Percentiles rank a stretch among this genome's conserved stretches.
These are phyloP conservation scores for Acrocera orbiculus DNA, from an alignment of 2,888 invertebrate species.

Conservation along the genomic window DNA sequence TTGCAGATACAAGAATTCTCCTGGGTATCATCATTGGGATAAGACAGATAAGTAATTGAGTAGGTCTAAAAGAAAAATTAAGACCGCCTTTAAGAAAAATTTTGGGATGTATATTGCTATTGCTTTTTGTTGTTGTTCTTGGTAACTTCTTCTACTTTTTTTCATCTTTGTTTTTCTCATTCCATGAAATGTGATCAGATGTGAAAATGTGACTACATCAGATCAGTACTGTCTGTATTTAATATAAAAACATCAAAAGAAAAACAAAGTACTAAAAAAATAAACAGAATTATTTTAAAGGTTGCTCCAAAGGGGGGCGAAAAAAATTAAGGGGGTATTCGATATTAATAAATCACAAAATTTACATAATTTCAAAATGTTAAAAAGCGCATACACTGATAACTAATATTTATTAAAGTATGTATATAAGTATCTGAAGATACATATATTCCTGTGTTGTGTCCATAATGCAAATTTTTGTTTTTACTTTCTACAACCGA, in stretches of 20 bases:
- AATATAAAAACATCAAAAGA: not conserved
- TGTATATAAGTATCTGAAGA: not conserved
- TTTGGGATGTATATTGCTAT: constrained; percentile 3
- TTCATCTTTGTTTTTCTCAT: not conserved
- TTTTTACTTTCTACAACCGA: not conserved
- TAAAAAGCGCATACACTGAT: constrained; percentile 3
- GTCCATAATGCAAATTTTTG: not conserved
- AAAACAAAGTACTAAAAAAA: not conserved
- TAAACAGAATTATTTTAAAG: not conserved
- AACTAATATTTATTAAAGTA: not conserved
- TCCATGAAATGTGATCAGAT: too few species aligned
- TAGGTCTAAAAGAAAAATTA: constrained; percentile 9
- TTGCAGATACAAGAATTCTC: too few species aligned
- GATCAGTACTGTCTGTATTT: not conserved
- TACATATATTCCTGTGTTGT: not conserved
- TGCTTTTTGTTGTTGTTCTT: not conserved
- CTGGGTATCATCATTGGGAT: not conserved
- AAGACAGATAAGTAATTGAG: not conserved
- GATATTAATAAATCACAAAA: constrained; percentile 14
- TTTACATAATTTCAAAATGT: constrained; percentile 14
- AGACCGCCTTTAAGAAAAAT: constrained; percentile 9
- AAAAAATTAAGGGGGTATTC: constrained; percentile 5
- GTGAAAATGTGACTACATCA: not conserved
- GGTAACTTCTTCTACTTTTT: not conserved
- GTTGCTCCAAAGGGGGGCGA: too few species aligned